Percentiles rank a stretch among this genome's conserved stretches.
Conservation (phyloP, 2,888 invertebrate genomes). For the Tigriopus californicus region DNA sequence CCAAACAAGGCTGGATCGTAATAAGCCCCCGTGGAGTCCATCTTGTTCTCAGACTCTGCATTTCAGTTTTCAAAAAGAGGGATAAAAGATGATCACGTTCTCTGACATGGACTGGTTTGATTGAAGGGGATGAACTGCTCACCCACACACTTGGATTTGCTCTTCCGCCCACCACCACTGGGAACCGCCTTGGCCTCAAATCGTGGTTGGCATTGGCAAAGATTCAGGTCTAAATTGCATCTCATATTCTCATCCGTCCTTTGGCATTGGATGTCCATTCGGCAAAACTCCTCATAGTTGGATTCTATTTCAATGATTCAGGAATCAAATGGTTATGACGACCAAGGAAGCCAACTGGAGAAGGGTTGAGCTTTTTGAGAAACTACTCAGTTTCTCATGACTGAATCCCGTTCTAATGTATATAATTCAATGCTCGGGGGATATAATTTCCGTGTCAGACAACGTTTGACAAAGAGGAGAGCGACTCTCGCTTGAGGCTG, state of each 20-base stretch:
- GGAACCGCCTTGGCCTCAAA: not conserved
- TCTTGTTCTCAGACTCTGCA: not conserved
- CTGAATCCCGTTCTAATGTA: too few relatives aligned
- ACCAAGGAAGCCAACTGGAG: not conserved
- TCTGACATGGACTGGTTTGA: too few relatives aligned
- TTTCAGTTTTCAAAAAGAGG: too few relatives aligned
- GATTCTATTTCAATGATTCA: not conserved
- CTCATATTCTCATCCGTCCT: not conserved
- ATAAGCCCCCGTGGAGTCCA: not conserved
- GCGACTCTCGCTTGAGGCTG: too few relatives aligned
- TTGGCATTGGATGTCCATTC: conserved; percentile 1
- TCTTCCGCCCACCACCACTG: not conserved
- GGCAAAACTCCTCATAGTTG: conserved; percentile 7
- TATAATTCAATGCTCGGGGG: too few relatives aligned
- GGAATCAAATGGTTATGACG: not conserved
- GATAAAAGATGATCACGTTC: too few relatives aligned
- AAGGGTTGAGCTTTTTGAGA: not conserved
- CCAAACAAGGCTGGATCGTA: conserved; percentile 20
- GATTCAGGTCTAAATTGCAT: not conserved
- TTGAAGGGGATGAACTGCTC: not conserved
- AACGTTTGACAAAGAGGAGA: too few relatives aligned
- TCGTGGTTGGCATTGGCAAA: conserved; percentile 5
- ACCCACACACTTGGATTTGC: conserved; percentile 1
- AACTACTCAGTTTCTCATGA: too few relatives aligned
- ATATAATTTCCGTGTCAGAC: too few relatives aligned